Evolutionary conservation across 92 coral and sea anemone species (phyloP).

Genomic region (Plumapathes pennacea): DNA sequence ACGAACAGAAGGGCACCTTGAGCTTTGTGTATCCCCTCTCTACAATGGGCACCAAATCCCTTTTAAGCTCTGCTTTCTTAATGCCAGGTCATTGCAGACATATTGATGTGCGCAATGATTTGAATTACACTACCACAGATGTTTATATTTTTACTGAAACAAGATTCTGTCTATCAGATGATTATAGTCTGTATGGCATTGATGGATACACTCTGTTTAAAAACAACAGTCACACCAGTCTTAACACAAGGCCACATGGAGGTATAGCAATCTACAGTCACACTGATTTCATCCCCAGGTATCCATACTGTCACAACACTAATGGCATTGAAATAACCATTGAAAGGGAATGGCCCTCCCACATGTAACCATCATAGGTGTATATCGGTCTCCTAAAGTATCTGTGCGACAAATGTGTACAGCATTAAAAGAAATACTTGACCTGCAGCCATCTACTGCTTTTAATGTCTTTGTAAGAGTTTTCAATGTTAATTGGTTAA

Average conservation of each 20-base stretch:
- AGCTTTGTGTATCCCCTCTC: slow-evolving; percentile 32
- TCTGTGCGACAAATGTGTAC: slow-evolving; percentile 16
- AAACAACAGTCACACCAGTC: slow-evolving; percentile 34
- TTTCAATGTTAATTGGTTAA: slow-evolving; percentile 57
- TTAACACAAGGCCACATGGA: slow-evolving; percentile 43
- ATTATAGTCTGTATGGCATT: slow-evolving; percentile 17
- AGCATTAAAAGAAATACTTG: too few species aligned
- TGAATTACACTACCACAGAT: slow-evolving; percentile 16
- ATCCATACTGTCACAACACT: slow-evolving; percentile 31
- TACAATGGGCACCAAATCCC: slow-evolving; percentile 25
- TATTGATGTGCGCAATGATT: slow-evolving; percentile 26
- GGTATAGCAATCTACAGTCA: slow-evolving; percentile 57
- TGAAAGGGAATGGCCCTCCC: slow-evolving; percentile 37
- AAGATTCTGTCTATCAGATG: slow-evolving; percentile 16
- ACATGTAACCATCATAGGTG: slow-evolving; percentile 50
- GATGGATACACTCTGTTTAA: slow-evolving; percentile 52
- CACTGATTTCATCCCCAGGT: slow-evolving; percentile 34
- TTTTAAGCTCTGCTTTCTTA: slow-evolving; percentile 27
- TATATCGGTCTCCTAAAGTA: slow-evolving; percentile 58
- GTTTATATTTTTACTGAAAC: slow-evolving; percentile 25
- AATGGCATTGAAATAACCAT: slow-evolving; percentile 59
- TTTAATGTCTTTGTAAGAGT: slow-evolving; percentile 36
- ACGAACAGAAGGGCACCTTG: slow-evolving; percentile 37
- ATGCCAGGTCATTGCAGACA: slow-evolving; percentile 53
- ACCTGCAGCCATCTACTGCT: slow-evolving; percentile 8